Percentiles rank a stretch among this genome's conserved stretches.
Conservation (phyloP, 2,797 vertebrate genomes). For the Spea hammondii region DNA sequence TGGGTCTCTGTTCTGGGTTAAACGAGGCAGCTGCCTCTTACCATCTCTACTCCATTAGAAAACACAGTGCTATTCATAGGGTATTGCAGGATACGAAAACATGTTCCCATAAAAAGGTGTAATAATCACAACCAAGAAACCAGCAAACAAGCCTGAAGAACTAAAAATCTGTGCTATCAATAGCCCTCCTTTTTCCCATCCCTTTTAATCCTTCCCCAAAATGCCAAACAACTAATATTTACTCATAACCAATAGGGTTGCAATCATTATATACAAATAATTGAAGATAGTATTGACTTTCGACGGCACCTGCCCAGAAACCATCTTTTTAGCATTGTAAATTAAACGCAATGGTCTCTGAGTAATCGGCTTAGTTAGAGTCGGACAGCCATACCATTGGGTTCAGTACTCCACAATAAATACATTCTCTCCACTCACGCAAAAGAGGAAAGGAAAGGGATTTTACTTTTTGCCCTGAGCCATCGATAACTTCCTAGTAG, state of each 20-base stretch:
- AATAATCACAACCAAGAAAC: too few species aligned
- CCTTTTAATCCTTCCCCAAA: too few species aligned
- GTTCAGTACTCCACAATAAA: slow-evolving; percentile 55
- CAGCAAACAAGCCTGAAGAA: too few species aligned
- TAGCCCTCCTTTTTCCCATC: too few species aligned
- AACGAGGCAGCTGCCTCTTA: too few species aligned
- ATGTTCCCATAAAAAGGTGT: too few species aligned
- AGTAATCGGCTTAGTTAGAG: slow-evolving; percentile 11
- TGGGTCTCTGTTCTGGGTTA: too few species aligned
- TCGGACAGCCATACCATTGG: slow-evolving; percentile 7
- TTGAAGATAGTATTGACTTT: not conserved
- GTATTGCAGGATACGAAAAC: too few species aligned
- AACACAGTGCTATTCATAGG: too few species aligned
- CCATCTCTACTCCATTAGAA: too few species aligned
- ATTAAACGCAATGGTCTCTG: slow-evolving; percentile 24
- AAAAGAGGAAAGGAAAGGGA: slow-evolving; percentile 63
- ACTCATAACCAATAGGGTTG: slow-evolving; percentile 28
- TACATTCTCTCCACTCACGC: slow-evolving; percentile 61
- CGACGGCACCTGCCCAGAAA: not conserved
- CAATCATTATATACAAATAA: slow-evolving; percentile 30
- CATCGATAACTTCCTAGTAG: slow-evolving; percentile 75
- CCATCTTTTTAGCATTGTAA: slow-evolving; percentile 5
- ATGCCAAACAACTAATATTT: not conserved
- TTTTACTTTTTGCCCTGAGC: slow-evolving; percentile 82
- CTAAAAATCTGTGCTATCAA: too few species aligned